Evolutionary conservation across 2,797 vertebrate species (phyloP), one percentile per base, ranked within the genome.

Genomic region (Esox lucius): DNA sequence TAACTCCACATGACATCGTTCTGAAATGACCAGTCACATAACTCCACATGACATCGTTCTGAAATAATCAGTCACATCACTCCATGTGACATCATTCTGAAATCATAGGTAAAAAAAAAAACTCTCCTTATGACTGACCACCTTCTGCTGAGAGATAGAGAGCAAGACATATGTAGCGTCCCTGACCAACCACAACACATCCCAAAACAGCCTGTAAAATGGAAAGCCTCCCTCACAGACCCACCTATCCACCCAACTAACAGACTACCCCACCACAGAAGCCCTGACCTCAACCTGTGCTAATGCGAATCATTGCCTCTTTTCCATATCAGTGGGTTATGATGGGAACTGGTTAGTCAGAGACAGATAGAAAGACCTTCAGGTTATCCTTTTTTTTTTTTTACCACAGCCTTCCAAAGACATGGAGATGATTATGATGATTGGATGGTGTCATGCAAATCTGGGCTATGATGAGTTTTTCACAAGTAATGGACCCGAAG

Each of bases 291-390:
- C 15, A 4, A 11, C 11, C 12, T 16, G 8, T 15, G 15, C 62
- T 28, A 61, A 16, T 19, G 16, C 16, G 19, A n/a, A 15, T 28
- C 68, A 6, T 59, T 15, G 73, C 64, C 28, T 61, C 68, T 77
- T 79, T 74, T 75, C 76, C 70, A 26, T 28, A 26, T 6, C 26
- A 16, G 13, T 5, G 26, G 61, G n/a, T 31, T 79, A 74, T 28
- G 73, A 79, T 81, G 74, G 46, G 70, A 78, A 70, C 72, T 79
- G 62, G 72, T 83, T 78, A 78, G 80, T 81, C 84, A 39, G 35
- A 78, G 9, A 69, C 62, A 15, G 67, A 26, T 1, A 15, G 71
- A 82, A 73, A 71, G 76, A 79, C 72, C 19, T 17, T 26, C 22
- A 16, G 24, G 42, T 13, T 49, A 28, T 46, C 12, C 9, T 46